Evolutionary conservation across 2,888 invertebrate species (phyloP).

Genomic region (Toxonevra muliebris): DNA sequence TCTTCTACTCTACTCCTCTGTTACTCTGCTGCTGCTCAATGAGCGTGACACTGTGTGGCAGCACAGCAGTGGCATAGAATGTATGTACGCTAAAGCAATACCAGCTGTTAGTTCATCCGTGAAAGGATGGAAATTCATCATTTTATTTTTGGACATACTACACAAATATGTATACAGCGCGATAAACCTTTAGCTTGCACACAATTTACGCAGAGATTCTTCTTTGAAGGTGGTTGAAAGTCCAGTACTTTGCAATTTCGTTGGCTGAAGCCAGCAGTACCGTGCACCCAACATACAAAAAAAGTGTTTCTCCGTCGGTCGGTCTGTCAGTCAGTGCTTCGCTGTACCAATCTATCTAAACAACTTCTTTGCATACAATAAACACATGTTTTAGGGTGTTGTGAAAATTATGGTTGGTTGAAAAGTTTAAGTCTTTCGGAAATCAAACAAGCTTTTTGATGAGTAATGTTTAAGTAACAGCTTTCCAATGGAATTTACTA

Average conservation of each 20-base stretch:
- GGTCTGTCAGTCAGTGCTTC: background rate
- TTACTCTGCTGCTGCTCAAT: constrained; percentile 28
- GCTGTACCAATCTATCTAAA: too few species aligned
- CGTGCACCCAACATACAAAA: background rate
- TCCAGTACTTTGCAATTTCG: background rate
- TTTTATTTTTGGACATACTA: constrained; percentile 39
- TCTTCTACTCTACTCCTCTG: background rate
- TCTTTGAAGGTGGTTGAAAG: constrained; percentile 1
- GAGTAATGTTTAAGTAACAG: too few species aligned
- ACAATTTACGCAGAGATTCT: background rate
- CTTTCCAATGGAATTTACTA: too few species aligned
- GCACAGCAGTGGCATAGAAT: background rate
- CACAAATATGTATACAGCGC: background rate
- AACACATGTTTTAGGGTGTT: background rate
- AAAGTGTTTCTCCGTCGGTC: background rate
- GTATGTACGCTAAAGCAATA: constrained; percentile 15
- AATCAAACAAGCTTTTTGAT: too few species aligned
- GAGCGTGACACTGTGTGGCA: constrained; percentile 37
- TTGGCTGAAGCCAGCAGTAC: background rate
- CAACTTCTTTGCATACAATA: background rate
- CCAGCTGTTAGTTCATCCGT: constrained; percentile 46
- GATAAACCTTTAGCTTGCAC: too few species aligned
- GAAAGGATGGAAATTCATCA: constrained; percentile 58
- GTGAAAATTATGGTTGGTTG: too few species aligned
- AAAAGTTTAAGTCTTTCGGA: too few species aligned